phyloP scores from a whole-genome alignment of 2,797 vertebrate species.

The Alca torda region DNA sequence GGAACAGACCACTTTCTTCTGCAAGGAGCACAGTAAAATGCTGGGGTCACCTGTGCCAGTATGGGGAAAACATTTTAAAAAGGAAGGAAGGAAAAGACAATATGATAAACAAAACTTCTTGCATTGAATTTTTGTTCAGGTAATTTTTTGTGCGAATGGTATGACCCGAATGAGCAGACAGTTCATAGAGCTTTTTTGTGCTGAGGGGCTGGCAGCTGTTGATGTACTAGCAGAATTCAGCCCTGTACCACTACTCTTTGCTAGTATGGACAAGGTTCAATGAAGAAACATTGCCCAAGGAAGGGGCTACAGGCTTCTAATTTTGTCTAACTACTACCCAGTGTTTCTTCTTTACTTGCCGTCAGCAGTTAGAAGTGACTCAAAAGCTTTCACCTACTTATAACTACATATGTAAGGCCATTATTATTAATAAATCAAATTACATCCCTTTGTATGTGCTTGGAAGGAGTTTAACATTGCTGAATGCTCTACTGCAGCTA shows the following conservation, averaged over 20 bases:
- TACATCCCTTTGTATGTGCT: not conserved
- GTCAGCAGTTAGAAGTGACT: not conserved
- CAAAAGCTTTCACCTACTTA: not conserved
- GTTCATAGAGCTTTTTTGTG: not conserved
- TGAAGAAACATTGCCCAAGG: not conserved
- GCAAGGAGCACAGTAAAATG: not conserved
- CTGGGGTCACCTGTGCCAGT: not conserved
- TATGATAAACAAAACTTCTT: not conserved
- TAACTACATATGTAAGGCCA: not conserved
- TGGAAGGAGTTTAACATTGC: not conserved
- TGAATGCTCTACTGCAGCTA: not conserved
- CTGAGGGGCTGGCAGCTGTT: not conserved
- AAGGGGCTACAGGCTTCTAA: not conserved
- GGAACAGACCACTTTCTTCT: not conserved
- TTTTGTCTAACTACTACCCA: not conserved
- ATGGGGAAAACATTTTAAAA: not conserved
- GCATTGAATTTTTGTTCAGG: not conserved
- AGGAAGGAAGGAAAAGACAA: not conserved
- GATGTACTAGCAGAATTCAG: not conserved
- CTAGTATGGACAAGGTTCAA: not conserved
- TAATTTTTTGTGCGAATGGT: not conserved
- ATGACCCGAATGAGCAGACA: not conserved
- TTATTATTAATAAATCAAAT: slow-evolving; percentile 21
- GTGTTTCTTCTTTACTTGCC: not conserved
- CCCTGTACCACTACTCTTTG: not conserved